These are phyloP conservation scores for Atrina japonica DNA, from an alignment of 2,888 invertebrate species.

Conservation along the genomic window DNA sequence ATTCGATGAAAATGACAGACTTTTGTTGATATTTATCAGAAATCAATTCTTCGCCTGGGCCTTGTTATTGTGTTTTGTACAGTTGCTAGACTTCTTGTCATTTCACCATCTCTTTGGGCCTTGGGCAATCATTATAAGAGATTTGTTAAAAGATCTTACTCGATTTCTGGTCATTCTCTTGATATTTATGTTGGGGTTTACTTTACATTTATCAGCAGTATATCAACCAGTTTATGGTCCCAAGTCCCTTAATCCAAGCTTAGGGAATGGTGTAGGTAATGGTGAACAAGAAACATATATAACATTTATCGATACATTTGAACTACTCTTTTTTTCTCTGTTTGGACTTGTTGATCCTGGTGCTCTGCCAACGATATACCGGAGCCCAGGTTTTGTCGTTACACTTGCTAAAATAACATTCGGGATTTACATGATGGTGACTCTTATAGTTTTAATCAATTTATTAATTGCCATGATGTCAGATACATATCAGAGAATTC, in stretches of 20 bases:
- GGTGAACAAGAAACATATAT: constrained; percentile 57
- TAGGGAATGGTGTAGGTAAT: constrained; percentile 67
- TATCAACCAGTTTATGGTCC: constrained; percentile 88
- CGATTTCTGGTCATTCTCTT: constrained; percentile 97
- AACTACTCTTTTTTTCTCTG: constrained; percentile 98
- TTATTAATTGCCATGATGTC: constrained; percentile 99
- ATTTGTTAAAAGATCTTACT: constrained; percentile 88
- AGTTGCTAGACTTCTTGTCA: constrained; percentile 95
- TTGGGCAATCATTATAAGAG: constrained; percentile 99
- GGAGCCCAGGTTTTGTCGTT: constrained; percentile 81
- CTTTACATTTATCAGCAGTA: constrained; percentile 92
- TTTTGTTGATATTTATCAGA: constrained; percentile 88
- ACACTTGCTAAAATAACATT: constrained; percentile 86
- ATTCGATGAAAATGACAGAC: constrained; percentile 85
- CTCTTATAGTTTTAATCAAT: constrained; percentile 98
- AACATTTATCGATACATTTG: constrained; percentile 88
- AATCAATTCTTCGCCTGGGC: constrained; percentile 98
- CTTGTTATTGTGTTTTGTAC: constrained; percentile 97
- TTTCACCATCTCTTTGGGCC: constrained; percentile 99
- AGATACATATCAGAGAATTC: constrained; percentile 99
- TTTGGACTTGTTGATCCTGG: constrained; percentile 92
- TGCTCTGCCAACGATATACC: constrained; percentile 82
- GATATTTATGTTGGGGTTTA: constrained; percentile 99
- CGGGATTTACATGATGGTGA: constrained; percentile 98
- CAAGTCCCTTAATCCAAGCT: constrained; percentile 44